Percentiles rank a stretch among this genome's conserved stretches.
Conservation (phyloP, 2,113 vertebrate genomes). For the Oophaga pumilio region DNA sequence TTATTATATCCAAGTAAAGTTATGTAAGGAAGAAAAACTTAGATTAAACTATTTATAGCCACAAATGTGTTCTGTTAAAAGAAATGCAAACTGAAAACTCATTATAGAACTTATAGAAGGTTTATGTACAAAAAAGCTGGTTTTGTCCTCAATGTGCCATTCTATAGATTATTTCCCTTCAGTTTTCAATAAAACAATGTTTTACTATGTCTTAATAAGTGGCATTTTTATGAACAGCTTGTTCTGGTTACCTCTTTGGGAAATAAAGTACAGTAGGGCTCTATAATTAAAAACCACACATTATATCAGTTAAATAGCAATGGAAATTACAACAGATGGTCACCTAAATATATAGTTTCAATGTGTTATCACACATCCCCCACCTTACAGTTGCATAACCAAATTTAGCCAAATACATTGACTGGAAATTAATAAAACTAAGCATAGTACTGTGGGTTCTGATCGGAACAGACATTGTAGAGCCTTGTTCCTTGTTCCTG, state of each 20-base stretch:
- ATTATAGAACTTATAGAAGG: background rate
- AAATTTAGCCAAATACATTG: background rate
- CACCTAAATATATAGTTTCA: background rate
- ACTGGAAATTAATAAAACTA: background rate
- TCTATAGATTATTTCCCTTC: background rate
- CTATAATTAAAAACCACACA: background rate
- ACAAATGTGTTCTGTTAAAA: constrained; percentile 9
- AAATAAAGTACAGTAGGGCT: background rate
- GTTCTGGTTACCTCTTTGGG: background rate
- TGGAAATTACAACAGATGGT: background rate
- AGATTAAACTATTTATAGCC: background rate
- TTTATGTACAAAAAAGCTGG: background rate
- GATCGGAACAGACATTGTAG: background rate
- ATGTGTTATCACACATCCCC: background rate
- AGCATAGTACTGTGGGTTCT: background rate
- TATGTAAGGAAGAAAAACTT: background rate
- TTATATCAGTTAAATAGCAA: background rate
- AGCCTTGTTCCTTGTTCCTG: background rate
- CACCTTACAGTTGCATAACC: background rate
- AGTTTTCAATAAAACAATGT: background rate
- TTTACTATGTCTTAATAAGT: background rate
- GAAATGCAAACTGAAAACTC: constrained; percentile 5
- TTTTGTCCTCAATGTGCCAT: background rate
- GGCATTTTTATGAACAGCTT: background rate
- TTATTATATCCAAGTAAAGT: background rate